A percentile compares a stretch with the other conserved stretches of the same genome.
These are phyloP conservation scores for Podiceps cristatus DNA, from an alignment of 2,113 vertebrate genomes.

Conservation along the genomic window DNA sequence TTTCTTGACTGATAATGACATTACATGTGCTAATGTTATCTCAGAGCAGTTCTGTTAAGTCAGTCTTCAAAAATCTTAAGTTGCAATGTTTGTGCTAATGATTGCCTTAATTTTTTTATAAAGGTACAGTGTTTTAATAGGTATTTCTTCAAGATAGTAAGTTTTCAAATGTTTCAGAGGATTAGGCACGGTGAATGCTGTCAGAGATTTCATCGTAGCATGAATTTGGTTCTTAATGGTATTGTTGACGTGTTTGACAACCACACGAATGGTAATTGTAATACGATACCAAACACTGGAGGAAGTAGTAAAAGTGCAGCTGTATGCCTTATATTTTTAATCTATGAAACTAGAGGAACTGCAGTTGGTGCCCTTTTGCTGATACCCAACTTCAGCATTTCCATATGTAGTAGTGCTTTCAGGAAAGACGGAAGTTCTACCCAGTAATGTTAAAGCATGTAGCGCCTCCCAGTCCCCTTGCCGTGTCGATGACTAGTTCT, in stretches of 20 bases:
- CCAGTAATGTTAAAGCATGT: not conserved
- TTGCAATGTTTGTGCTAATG: not conserved
- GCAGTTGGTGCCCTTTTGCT: not conserved
- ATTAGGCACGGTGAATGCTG: not conserved
- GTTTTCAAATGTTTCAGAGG: not conserved
- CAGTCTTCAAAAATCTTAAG: not conserved
- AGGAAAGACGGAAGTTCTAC: not conserved
- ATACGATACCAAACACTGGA: not conserved
- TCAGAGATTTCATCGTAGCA: not conserved
- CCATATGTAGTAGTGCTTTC: not conserved
- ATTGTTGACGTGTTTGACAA: not conserved
- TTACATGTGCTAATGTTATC: not conserved
- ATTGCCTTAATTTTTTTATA: not conserved
- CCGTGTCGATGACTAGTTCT: fast-evolving
- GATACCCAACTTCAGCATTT: not conserved
- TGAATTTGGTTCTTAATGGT: not conserved
- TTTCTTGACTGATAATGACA: not conserved
- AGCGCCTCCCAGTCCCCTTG: not conserved
- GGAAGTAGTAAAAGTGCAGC: not conserved
- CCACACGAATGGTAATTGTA: not conserved
- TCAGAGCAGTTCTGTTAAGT: not conserved
- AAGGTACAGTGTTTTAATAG: not conserved
- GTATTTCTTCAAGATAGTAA: not conserved
- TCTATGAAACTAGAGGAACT: not conserved
- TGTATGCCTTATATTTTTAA: not conserved